phyloP scores from a whole-genome alignment of 2,888 invertebrate species.

The Seira ritae region DNA sequence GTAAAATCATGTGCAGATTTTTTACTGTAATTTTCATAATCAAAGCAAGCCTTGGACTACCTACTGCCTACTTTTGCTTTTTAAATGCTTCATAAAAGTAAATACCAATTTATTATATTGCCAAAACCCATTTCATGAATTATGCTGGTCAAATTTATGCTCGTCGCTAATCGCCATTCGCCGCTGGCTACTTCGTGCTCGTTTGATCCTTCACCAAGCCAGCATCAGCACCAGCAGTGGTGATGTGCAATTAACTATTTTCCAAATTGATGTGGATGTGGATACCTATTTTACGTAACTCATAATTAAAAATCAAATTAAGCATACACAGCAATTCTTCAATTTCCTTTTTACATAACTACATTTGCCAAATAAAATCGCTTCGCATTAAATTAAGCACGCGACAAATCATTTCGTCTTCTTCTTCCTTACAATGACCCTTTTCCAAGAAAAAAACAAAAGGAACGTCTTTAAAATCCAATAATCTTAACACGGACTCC shows the following conservation, averaged over 20 bases:
- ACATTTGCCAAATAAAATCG: background rate
- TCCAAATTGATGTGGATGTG: background rate
- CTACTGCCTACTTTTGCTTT: too few species aligned
- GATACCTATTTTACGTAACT: slow-evolving; percentile 1
- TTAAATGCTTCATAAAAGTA: too few species aligned
- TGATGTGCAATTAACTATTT: background rate
- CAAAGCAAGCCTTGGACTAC: too few species aligned
- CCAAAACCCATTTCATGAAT: too few species aligned
- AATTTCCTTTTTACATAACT: slow-evolving; percentile 11
- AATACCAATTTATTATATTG: too few species aligned
- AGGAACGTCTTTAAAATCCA: background rate
- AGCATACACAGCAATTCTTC: background rate
- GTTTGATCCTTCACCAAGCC: background rate
- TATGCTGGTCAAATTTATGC: background rate
- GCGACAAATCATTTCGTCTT: slow-evolving; percentile 13
- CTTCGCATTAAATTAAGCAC: background rate
- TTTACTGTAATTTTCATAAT: too few species aligned
- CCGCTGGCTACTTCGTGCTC: background rate
- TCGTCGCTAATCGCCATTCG: background rate
- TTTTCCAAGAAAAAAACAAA: background rate
- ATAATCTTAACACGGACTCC: background rate
- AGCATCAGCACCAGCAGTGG: background rate
- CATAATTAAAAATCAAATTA: slow-evolving; percentile 38
- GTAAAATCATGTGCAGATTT: too few species aligned
- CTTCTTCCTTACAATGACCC: slow-evolving; percentile 36